These are phyloP conservation scores for Sebastes schlegelii DNA, from an alignment of 2,113 vertebrate species.

Conservation along the genomic window DNA sequence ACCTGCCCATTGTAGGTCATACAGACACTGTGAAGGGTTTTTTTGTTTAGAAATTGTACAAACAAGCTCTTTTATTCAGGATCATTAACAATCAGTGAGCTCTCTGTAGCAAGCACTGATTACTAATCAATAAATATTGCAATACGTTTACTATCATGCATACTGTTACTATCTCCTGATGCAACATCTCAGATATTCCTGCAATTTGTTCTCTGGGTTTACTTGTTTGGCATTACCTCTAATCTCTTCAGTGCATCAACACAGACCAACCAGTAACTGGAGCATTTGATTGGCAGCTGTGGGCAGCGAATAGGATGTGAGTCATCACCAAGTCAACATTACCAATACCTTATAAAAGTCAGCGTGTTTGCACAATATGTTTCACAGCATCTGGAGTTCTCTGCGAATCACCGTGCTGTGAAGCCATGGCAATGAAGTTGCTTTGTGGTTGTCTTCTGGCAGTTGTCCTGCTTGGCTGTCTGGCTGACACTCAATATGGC, in stretches of 20 bases:
- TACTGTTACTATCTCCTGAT: not conserved
- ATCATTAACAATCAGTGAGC: conserved; percentile 1
- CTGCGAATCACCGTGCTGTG: conserved; percentile 50
- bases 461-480: conserved; percentile 39
- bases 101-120: not conserved
- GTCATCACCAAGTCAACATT: conserved; percentile 4
- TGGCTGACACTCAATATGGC: conserved; percentile 1
- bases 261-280: conserved; percentile 18
- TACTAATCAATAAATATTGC: not conserved
- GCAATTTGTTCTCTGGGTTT: not conserved
- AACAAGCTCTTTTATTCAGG: conserved; percentile 11
- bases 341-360: conserved; percentile 66
- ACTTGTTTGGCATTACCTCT: not conserved
- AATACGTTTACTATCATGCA: not conserved
- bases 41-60: conserved; percentile 34
- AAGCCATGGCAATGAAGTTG: conserved; percentile 50
- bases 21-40: conserved; percentile 49
- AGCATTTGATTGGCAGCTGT: conserved; percentile 48
- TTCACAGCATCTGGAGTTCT: conserved; percentile 48
- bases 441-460: conserved; percentile 47
- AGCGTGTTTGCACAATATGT: not conserved
- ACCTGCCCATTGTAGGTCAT: conserved; percentile 53
- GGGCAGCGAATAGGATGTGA: conserved; percentile 36
- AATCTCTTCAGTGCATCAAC: not conserved
- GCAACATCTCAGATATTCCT: not conserved